A percentile compares a stretch with the other conserved stretches of the same genome.
phyloP scores from a whole-genome alignment of 2,113 vertebrate species.

The Ariopsis seemanni region DNA sequence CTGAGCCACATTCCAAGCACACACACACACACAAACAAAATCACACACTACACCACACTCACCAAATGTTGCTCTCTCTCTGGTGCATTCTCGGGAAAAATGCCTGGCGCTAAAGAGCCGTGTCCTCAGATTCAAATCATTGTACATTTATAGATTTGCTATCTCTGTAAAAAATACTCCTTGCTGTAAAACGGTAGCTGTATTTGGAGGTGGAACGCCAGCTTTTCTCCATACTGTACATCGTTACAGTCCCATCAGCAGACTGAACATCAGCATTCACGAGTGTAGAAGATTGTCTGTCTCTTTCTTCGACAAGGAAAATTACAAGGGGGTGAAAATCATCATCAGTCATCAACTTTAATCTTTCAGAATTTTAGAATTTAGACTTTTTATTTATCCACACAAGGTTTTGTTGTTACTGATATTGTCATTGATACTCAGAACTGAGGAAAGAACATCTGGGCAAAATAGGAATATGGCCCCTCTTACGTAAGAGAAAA shows the following conservation, averaged over 20 bases:
- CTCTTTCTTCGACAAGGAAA: background rate
- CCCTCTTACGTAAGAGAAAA: too few species aligned
- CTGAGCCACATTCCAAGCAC: conserved; percentile 20
- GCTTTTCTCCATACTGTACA: background rate
- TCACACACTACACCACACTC: background rate
- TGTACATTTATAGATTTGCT: background rate
- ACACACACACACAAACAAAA: background rate
- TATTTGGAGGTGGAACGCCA: background rate
- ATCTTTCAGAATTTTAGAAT: background rate
- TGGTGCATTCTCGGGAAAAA: background rate
- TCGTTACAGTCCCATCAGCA: background rate
- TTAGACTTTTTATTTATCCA: background rate
- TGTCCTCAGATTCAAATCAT: background rate
- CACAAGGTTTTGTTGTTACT: background rate
- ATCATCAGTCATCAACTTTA: background rate
- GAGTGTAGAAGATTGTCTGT: background rate
- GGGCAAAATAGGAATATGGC: too few species aligned
- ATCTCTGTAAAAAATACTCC: background rate
- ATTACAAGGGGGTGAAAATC: background rate
- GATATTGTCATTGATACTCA: background rate
- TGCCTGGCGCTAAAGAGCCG: background rate
- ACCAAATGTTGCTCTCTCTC: background rate
- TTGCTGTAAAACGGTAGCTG: background rate
- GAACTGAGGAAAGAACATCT: too few species aligned
- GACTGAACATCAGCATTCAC: background rate